Evolutionary conservation across 2,888 invertebrate species (phyloP).

Genomic region (Tiliacea citrago): DNA sequence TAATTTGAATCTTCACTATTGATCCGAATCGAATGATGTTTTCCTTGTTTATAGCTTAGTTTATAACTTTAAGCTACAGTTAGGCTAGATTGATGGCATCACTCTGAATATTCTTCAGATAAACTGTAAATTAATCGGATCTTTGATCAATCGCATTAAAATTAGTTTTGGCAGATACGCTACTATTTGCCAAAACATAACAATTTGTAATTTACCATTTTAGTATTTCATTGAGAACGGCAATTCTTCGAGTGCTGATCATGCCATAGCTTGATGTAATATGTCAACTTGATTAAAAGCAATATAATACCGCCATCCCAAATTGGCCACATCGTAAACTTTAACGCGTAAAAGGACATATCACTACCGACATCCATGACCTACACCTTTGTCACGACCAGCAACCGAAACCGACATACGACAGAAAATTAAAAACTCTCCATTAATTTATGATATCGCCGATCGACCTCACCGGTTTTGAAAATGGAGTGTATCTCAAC

Average conservation of each 20-base stretch:
- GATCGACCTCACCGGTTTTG: slow-evolving; percentile 51
- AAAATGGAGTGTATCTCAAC: slow-evolving; percentile 43
- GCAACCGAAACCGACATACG: not conserved
- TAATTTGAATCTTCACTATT: slow-evolving; percentile 24
- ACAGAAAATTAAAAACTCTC: slow-evolving; percentile 36
- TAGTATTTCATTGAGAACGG: not conserved
- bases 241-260: not conserved
- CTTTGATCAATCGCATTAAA: slow-evolving; percentile 14
- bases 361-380: slow-evolving; percentile 25
- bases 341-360: slow-evolving; percentile 29
- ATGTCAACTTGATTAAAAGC: slow-evolving; percentile 21
- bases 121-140: slow-evolving; percentile 42
- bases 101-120: slow-evolving; percentile 20
- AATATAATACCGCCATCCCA: not conserved
- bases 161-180: not conserved
- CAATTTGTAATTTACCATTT: not conserved
- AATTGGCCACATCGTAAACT: not conserved
- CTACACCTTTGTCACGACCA: slow-evolving; percentile 1
- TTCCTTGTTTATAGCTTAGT: slow-evolving; percentile 30
- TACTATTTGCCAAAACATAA: not conserved
- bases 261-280: not conserved
- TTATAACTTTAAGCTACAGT: slow-evolving; percentile 25
- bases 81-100: slow-evolving; percentile 38
- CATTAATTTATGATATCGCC: slow-evolving; percentile 42
- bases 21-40: slow-evolving; percentile 44